A percentile compares a stretch with the other conserved stretches of the same genome.
Conservation (phyloP, 2,888 invertebrate species). For the Cheilosia grossa region DNA sequence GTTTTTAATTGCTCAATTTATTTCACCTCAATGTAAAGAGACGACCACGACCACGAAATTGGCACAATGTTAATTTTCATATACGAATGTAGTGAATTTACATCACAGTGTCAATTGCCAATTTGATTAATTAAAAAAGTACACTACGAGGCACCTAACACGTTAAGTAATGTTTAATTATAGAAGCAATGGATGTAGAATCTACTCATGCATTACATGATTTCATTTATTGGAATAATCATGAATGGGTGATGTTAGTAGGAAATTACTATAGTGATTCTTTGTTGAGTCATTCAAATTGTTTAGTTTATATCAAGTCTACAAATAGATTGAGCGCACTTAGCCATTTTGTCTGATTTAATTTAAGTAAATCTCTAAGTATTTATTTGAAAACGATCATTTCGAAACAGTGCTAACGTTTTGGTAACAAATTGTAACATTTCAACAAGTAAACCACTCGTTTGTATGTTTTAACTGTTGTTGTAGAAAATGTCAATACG, state of each 20-base stretch:
- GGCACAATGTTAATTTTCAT: conserved; percentile 21
- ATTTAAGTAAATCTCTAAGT: not conserved
- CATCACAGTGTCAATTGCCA: conserved; percentile 52
- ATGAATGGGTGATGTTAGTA: conserved; percentile 18
- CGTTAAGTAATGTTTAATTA: conserved; percentile 26
- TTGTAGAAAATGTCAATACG: too few species aligned
- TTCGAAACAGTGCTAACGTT: too few species aligned
- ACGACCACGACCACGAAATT: conserved; percentile 5
- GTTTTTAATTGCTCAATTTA: conserved; percentile 42
- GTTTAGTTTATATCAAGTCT: not conserved
- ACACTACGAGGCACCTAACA: conserved; percentile 21
- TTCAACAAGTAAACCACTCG: too few species aligned
- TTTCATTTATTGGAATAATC: conserved; percentile 18
- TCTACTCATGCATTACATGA: conserved; percentile 45
- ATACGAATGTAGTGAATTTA: conserved; percentile 22
- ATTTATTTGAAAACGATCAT: too few species aligned
- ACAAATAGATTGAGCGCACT: not conserved
- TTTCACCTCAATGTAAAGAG: conserved; percentile 7
- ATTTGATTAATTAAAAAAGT: conserved; percentile 53
- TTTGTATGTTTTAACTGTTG: too few species aligned
- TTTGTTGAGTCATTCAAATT: not conserved
- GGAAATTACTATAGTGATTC: conserved; percentile 8
- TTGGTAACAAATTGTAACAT: not conserved
- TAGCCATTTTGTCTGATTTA: not conserved
- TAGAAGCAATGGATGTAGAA: conserved; percentile 38